Evolutionary conservation across 2,888 invertebrate genomes (phyloP).

Genomic region (Anoncus sp.): DNA sequence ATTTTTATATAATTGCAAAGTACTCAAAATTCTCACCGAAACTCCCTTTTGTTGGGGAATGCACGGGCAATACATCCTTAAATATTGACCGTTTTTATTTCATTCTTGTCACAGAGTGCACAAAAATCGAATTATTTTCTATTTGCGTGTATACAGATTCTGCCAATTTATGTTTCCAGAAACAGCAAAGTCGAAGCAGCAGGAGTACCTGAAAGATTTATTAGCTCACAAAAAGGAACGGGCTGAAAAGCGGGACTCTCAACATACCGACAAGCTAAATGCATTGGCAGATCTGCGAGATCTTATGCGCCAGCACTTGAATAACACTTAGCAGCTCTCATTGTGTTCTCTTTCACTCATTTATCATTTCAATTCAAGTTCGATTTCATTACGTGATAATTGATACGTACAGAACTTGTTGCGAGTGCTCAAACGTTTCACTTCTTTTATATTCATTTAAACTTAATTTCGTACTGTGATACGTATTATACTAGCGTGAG

Average conservation of each 20-base stretch:
- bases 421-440: background rate
- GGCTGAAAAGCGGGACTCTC: background rate
- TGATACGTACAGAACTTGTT: background rate
- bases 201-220: background rate
- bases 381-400: background rate
- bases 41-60: no score
- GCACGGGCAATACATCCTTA: no score
- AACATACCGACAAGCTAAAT: background rate
- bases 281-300: slow-evolving; percentile 5
- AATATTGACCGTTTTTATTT: no score
- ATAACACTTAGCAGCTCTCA: background rate
- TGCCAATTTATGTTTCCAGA: slow-evolving; percentile 2
- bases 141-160: background rate
- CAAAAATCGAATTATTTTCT: no score
- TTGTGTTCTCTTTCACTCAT: background rate
- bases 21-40: no score
- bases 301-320: slow-evolving; percentile 6
- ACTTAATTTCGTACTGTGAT: background rate
- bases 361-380: background rate
- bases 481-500: background rate
- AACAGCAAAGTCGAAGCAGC: background rate
- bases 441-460: background rate
- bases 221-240: slow-evolving; percentile 7
- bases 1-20: no score
- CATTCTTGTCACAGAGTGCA: no score